A percentile compares a stretch with the other conserved stretches of the same genome.
These are phyloP conservation scores for Acanthornis magna DNA, from an alignment of 2,797 vertebrate species.

Conservation along the genomic window DNA sequence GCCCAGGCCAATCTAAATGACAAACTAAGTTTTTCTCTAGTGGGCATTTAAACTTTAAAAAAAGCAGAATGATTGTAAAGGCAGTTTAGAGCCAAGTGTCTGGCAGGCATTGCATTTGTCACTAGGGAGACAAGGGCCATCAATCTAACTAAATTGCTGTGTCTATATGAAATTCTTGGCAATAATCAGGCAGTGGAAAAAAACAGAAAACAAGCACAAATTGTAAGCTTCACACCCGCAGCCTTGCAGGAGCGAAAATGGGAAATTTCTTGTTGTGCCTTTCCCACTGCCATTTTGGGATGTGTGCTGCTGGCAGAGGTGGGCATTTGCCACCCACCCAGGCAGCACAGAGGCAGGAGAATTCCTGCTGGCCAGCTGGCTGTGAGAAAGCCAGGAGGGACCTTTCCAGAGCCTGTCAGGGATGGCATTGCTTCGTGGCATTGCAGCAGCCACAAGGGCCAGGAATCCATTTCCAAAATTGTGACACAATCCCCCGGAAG, in stretches of 20 bases:
- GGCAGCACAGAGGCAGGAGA: not conserved
- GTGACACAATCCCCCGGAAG: not conserved
- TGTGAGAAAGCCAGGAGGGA: not conserved
- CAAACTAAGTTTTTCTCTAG: conserved; percentile 51
- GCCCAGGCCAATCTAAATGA: conserved; percentile 37
- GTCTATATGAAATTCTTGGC: conserved; percentile 60
- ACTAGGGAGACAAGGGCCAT: conserved; percentile 48
- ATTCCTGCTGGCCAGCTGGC: fast-evolving
- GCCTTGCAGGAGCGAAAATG: not conserved
- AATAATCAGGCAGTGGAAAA: conserved; percentile 55
- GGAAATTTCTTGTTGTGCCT: not conserved
- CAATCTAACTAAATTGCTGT: conserved; percentile 51
- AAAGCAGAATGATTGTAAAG: conserved; percentile 33
- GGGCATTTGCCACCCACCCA: not conserved
- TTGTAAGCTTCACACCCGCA: not conserved
- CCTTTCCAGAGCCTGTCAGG: not conserved
- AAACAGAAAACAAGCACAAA: conserved; percentile 35
- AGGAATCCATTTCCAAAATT: not conserved
- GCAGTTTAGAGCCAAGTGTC: conserved; percentile 33
- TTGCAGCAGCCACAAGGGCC: not conserved
- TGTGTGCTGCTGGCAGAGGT: not conserved
- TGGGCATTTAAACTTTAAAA: conserved; percentile 47
- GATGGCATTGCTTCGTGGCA: not conserved
- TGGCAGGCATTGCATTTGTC: conserved; percentile 61
- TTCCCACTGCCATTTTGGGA: not conserved